These are phyloP conservation scores for Cerastis leucographa DNA, from an alignment of 2,888 invertebrate species.

Conservation along the genomic window DNA sequence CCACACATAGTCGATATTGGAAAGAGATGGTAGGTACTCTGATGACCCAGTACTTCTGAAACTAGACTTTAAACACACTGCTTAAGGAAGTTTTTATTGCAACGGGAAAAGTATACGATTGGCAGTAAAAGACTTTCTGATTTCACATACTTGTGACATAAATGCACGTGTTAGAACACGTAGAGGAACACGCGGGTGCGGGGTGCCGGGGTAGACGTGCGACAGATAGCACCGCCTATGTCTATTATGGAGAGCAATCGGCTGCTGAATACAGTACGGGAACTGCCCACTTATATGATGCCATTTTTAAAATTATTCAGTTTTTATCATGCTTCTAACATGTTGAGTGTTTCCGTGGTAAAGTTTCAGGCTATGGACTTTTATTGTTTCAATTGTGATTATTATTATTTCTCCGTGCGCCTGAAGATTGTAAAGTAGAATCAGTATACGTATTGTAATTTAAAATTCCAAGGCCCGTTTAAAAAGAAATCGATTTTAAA, in stretches of 20 bases:
- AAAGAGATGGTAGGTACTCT: not conserved
- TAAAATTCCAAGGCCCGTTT: slow-evolving; percentile 27
- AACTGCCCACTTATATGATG: no score
- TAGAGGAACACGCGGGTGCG: not conserved
- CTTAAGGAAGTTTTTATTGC: not conserved
- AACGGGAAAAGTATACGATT: not conserved
- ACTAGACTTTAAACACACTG: not conserved
- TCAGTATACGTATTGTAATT: slow-evolving; percentile 13
- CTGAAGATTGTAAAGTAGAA: slow-evolving; percentile 13
- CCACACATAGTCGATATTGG: not conserved
- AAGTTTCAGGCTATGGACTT: not conserved
- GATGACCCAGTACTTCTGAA: not conserved
- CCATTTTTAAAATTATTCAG: not conserved
- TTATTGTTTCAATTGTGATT: not conserved
- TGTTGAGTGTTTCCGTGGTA: not conserved
- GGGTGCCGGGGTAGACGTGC: not conserved
- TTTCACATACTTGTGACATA: not conserved
- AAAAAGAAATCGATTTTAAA: slow-evolving; percentile 43
- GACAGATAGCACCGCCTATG: no score
- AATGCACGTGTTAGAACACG: not conserved
- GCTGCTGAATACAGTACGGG: no score
- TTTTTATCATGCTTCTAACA: not conserved
- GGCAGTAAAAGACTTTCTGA: not conserved
- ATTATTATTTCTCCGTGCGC: not conserved
- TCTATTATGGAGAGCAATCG: not conserved